Evolutionary conservation across 2,113 vertebrate genomes (phyloP), one percentile per base, ranked within the genome.

Genomic region (Grammomys surdaster): DNA sequence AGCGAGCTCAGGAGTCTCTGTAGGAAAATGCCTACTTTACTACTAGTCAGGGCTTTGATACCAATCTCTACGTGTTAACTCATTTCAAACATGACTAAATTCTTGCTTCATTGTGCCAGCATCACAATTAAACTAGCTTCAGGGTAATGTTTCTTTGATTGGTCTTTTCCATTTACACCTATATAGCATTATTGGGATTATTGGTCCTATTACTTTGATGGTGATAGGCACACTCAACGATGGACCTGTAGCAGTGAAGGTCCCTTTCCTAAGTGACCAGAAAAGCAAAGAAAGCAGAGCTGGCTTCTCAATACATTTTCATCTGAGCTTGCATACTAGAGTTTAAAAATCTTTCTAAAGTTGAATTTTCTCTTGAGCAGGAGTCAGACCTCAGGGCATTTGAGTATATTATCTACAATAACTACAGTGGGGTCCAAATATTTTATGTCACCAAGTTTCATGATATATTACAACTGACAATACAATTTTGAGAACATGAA

Each of bases 1-100:
- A 31, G 12, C 40, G 51, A 24, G 36, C 77, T 31, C 14, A 43
- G 46, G 97, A n/a, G 60, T 94, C 40, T 69, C 69, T 88, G 8
- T 12, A 96, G 48, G 56, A 88, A 54, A 95, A 88, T 60, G 31
- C 28, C 54, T 63, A 46, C 82, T 60, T 86, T 95, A 33, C 31
- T 70, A 72, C 73, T 22, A n/a, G 13, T 36, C 46, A 24, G 19
- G 80, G 70, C 19, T 22, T 65, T 40, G 26, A 6, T 40, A 26
- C 14, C 33, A 76, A n/a, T 36, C 3, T 89, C 24, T 51, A 5
- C 93, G 69, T 56, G 22, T 11, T 80, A 87, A 91, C 16, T 19
- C 70, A 84, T 78, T 84, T 17, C 36, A 77, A 65, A 54, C 51
- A 43, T 63, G 58, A 70, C 60, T 56, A 22, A 90, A 75, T 22